Conservation (phyloP, 1,140 invertebrate species). For the Drosophila rhopaloa region DNA sequence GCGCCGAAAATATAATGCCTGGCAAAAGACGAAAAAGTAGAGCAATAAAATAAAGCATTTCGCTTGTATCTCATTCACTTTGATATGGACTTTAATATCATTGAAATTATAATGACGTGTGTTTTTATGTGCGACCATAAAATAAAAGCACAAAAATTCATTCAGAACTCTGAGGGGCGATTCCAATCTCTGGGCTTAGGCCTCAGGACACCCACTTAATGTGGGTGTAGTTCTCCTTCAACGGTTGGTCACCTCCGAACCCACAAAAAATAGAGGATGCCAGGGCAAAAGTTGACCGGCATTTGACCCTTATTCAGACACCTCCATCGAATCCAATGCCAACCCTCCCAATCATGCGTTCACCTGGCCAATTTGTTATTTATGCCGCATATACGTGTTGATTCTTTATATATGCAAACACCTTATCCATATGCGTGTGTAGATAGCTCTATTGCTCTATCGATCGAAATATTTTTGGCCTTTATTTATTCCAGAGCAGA, state of each 20-base stretch:
- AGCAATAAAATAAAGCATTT: constrained; percentile 72
- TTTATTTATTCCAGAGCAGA: constrained; percentile 44
- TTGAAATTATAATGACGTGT: constrained; percentile 83
- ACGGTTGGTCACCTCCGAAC: constrained; percentile 24
- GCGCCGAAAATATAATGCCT: constrained; percentile 30
- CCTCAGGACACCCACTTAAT: not conserved
- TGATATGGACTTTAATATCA: constrained; percentile 80
- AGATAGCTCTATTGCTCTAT: constrained; percentile 42
- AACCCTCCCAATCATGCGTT: constrained; percentile 10
- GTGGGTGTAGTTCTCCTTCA: constrained; percentile 3
- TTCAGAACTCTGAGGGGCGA: not conserved
- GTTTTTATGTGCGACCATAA: constrained; percentile 71
- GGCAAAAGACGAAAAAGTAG: constrained; percentile 17
- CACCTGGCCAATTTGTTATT: constrained; percentile 74
- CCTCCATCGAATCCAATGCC: constrained; percentile 16
- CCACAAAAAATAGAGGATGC: not conserved
- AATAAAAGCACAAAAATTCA: constrained; percentile 9
- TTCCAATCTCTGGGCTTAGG: constrained; percentile 3
- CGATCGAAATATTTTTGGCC: constrained; percentile 33
- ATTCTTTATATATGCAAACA: constrained; percentile 78
- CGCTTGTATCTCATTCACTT: constrained; percentile 72
- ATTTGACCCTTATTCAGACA: constrained; percentile 27
- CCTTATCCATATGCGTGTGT: constrained; percentile 20
- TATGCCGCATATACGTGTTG: constrained; percentile 75
- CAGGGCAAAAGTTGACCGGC: constrained; percentile 2